Base-by-base conservation (phyloP, 2,113 vertebrate genomes). In the Ptilorrhoa leucosticta region DNA sequence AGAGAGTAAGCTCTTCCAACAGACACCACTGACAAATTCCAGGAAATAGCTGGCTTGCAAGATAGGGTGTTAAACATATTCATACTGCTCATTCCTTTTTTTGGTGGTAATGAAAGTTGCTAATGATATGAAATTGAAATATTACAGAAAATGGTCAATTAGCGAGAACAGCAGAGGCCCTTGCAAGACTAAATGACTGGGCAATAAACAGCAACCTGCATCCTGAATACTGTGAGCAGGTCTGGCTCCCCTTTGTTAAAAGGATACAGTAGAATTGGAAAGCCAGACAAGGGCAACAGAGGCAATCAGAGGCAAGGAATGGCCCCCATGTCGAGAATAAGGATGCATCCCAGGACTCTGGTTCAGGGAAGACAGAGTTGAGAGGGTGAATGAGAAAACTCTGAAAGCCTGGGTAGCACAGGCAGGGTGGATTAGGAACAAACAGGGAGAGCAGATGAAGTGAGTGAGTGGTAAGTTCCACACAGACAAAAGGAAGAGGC, bases 321-420 rank as follows among this genome's bases (percentile, higher is more conserved):
- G 8, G 21, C 13, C 6, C 13, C 31, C 35, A 35, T 0, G 0
- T 1, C 2, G 2, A 60, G 61, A 85, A 63, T 31, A 71, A 63
- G 3, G 5, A 79, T 4, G 11, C 33, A 15, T 39, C 7, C 6
- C 65, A 87, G 26, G 70, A 57, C 17, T 39, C 47, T 48, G 33
- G 28, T 82, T 48, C 57, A 63, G 48, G 81, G 58, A 83, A 65
- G 23, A 69, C 11, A 39, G 33, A 35, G 23, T 10, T 87, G n/a
- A 87, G 35, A 27, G 18, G 4, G 9, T 28, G 24, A 82, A 28
- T 6, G 31, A 83, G 57, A 76, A 92, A 90, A 53, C 47, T 37
- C 64, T 82, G 31, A 76, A 69, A 85, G 19, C 39, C 26, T 60
- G 17, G 3, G 16, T 48, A 75, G 42, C 15, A 18, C 7, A 26